Percentiles rank a stretch among this genome's conserved stretches.
Conservation (phyloP, 2,888 invertebrate species). For the Keiferia lycopersicella region DNA sequence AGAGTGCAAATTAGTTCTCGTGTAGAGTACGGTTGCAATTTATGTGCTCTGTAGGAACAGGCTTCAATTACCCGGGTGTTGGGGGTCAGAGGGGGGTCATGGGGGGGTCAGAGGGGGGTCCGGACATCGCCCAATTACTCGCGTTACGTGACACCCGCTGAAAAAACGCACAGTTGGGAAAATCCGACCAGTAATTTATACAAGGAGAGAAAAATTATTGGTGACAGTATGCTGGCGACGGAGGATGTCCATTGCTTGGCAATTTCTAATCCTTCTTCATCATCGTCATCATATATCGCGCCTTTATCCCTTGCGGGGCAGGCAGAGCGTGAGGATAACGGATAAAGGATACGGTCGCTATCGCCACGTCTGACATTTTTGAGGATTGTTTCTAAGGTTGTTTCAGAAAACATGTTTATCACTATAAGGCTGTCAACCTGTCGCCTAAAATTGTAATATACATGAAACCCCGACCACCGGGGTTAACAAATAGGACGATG, state of each 20-base stretch:
- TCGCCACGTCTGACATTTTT: too few species aligned
- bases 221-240: not conserved
- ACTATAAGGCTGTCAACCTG: too few species aligned
- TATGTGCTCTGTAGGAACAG: conserved; percentile 5
- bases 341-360: too few species aligned
- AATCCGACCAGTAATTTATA: conserved; percentile 10
- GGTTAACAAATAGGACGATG: too few species aligned
- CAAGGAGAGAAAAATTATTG: not conserved
- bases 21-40: not conserved
- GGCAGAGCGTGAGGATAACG: too few species aligned
- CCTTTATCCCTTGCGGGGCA: too few species aligned
- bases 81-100: not conserved
- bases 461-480: too few species aligned
- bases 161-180: conserved; percentile 15
- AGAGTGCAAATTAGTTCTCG: not conserved
- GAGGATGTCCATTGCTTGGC: not conserved
- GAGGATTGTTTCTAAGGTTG: too few species aligned
- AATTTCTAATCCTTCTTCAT: too few species aligned
- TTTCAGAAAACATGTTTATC: too few species aligned
- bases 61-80: conserved; percentile 10
- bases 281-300: too few species aligned
- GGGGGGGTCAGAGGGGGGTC: conserved; percentile 3
- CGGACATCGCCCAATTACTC: conserved; percentile 16
- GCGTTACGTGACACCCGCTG: conserved; percentile 13
- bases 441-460: too few species aligned